Conservation (phyloP, 2,797 vertebrate species). For the Gastrophryne carolinensis region DNA sequence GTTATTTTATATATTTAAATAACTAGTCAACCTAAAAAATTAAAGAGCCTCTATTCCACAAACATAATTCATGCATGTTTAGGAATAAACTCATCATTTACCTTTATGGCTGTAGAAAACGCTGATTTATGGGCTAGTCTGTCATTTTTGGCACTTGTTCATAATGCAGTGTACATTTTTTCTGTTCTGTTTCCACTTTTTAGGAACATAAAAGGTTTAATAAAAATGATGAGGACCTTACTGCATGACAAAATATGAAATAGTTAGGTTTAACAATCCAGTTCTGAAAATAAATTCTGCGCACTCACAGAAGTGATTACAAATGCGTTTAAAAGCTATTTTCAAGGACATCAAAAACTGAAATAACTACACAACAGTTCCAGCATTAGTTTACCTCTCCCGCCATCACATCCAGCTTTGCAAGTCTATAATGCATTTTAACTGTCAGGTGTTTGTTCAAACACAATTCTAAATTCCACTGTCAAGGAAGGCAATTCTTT, state of each 20-base stretch:
- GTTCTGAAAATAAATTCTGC: constrained; percentile 46
- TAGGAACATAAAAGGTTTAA: background rate
- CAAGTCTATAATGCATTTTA: constrained; percentile 61
- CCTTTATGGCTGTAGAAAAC: too few relatives aligned
- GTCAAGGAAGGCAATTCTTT: constrained; percentile 63
- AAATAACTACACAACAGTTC: constrained; percentile 57
- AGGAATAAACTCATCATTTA: too few relatives aligned
- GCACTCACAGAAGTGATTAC: constrained; percentile 55
- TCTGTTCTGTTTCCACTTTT: too few relatives aligned
- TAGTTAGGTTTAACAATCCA: constrained; percentile 7
- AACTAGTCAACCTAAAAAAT: too few relatives aligned
- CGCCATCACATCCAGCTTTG: constrained; percentile 34
- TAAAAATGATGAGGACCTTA: background rate
- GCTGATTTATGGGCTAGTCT: too few relatives aligned
- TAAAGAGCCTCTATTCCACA: too few relatives aligned
- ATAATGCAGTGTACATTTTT: too few relatives aligned
- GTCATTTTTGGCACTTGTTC: too few relatives aligned
- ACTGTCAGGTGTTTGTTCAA: constrained; percentile 63
- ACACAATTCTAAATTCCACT: constrained; percentile 62
- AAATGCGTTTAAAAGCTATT: constrained; percentile 51
- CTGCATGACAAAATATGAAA: constrained; percentile 23
- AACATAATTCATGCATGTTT: too few relatives aligned
- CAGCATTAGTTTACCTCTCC: constrained; percentile 56
- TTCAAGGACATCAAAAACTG: constrained; percentile 54
- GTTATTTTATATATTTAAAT: too few relatives aligned